Percentiles rank a stretch among this genome's conserved stretches.
Conservation (phyloP, 1,140 invertebrate genomes). For the Kradibia gibbosae region DNA sequence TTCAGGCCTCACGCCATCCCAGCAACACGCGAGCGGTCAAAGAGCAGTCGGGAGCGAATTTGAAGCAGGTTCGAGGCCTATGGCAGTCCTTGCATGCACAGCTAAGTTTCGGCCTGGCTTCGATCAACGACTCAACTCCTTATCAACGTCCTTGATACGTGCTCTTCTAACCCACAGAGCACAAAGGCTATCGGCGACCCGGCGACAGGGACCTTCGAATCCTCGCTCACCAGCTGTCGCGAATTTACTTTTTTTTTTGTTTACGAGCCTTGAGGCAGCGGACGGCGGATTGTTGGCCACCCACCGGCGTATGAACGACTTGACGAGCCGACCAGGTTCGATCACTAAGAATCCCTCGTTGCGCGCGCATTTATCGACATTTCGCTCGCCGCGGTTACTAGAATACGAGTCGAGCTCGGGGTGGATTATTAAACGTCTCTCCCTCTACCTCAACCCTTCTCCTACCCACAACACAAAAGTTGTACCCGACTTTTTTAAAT, state of each 20-base stretch:
- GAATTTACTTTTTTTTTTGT: too few relatives aligned
- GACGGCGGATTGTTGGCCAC: too few relatives aligned
- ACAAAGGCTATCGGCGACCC: background rate
- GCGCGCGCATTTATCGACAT: conserved; percentile 48
- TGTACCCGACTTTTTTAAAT: too few relatives aligned
- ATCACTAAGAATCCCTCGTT: background rate
- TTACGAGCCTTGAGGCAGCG: background rate
- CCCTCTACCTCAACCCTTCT: background rate
- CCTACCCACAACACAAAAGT: too few relatives aligned
- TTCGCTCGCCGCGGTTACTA: background rate
- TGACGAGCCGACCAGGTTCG: background rate
- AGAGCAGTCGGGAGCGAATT: too few relatives aligned
- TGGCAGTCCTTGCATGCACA: conserved; percentile 20
- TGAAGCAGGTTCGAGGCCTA: too few relatives aligned
- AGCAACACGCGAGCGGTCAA: too few relatives aligned
- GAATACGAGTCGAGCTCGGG: background rate
- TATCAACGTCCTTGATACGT: background rate
- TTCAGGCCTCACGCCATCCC: too few relatives aligned
- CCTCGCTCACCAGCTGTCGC: background rate
- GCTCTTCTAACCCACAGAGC: background rate
- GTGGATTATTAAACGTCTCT: background rate
- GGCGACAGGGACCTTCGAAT: background rate
- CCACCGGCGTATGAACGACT: conserved; percentile 4
- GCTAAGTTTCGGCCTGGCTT: background rate
- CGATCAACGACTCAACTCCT: background rate